phyloP scores from a whole-genome alignment of 2,888 invertebrate species.

The Apantesis nais region DNA sequence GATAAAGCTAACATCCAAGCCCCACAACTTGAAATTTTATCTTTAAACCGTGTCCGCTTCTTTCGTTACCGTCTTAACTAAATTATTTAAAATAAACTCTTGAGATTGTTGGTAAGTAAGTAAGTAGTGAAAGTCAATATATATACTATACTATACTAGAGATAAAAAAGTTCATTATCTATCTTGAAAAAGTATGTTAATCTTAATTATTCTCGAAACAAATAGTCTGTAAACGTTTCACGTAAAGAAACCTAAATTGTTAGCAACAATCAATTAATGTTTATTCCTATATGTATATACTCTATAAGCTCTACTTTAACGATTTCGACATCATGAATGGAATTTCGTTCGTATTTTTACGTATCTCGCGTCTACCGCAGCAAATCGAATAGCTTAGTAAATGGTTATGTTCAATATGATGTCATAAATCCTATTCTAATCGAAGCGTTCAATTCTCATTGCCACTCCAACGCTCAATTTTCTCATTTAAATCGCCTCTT shows the following conservation, averaged over 20 bases:
- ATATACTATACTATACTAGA: not conserved
- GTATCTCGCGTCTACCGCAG: constrained; percentile 28
- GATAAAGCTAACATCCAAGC: not conserved
- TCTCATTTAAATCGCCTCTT: constrained; percentile 40
- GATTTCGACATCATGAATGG: constrained; percentile 6
- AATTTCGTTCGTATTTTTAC: constrained; percentile 19
- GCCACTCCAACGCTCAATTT: constrained; percentile 29
- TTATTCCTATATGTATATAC: not conserved
- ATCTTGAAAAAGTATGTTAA: not conserved
- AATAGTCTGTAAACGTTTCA: not conserved
- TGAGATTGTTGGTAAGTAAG: not conserved
- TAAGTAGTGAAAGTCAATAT: not conserved
- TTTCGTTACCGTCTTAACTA: not conserved
- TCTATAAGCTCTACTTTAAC: not conserved
- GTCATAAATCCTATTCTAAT: constrained; percentile 39
- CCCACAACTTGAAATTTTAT: not conserved
- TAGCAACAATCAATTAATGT: constrained; percentile 10
- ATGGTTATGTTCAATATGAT: constrained; percentile 27
- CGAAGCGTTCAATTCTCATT: constrained; percentile 39
- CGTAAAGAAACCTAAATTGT: not conserved
- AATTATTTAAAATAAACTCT: not conserved
- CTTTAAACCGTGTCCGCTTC: not conserved
- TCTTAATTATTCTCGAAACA: not conserved
- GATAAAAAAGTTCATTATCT: not conserved
- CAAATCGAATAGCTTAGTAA: constrained; percentile 34